Conservation (phyloP, 2,797 vertebrate species). For the Agapornis canus region DNA sequence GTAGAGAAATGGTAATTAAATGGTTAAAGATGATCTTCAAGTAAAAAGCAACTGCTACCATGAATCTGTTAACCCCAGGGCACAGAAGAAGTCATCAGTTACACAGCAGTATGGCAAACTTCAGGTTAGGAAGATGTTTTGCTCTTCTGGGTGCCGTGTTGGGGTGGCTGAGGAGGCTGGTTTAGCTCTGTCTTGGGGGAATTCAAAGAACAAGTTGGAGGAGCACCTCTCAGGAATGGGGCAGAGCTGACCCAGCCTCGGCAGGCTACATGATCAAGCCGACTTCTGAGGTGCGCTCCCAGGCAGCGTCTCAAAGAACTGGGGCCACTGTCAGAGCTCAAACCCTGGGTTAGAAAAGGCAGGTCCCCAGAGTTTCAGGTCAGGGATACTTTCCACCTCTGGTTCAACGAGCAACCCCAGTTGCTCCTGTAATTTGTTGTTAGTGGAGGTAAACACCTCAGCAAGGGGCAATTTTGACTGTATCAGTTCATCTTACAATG, state of each 20-base stretch:
- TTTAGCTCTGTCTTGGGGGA: background rate
- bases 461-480: background rate
- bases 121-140: background rate
- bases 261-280: rapidly evolving
- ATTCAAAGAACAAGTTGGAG: background rate
- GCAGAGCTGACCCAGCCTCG: rapidly evolving
- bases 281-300: background rate
- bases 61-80: background rate
- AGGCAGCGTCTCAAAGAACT: background rate
- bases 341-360: background rate
- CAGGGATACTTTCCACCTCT: background rate
- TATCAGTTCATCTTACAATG: background rate
- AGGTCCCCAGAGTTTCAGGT: background rate
- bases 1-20: background rate
- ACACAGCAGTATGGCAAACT: background rate
- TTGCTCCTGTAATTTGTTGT: background rate
- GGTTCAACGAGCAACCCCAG: background rate
- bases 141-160: background rate
- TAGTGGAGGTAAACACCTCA: background rate
- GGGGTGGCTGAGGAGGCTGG: background rate
- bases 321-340: background rate
- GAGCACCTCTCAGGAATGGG: background rate
- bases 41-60: background rate
- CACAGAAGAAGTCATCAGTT: background rate
- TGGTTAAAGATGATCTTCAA: background rate